Evolutionary conservation across 2,113 vertebrate genomes (phyloP), one percentile per base, ranked within the genome.

Genomic region (Acinonyx jubatus): DNA sequence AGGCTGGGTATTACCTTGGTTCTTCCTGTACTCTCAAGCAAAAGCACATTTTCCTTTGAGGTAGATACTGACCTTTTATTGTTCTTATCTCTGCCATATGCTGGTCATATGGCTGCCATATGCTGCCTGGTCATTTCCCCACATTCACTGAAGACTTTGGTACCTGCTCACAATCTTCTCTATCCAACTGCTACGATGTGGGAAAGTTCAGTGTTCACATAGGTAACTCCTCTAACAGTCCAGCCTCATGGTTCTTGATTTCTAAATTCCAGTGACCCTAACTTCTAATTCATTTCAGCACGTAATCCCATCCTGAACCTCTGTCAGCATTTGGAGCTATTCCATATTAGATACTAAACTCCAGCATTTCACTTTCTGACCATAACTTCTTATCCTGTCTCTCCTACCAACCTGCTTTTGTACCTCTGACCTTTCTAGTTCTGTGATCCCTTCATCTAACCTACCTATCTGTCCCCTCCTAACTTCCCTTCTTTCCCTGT

Each of bases 341-440:
- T 90, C 48, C 12, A 50, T 36, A 66, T 80, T 68, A 85, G 18
- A 63, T 31, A 76, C 10, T 90, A 83, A 95, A 93, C 7, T 86
- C 74, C 45, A 90, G 23, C 10, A 86, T 38, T 29, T 66, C 57
- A 76, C 86, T 91, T 91, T 97, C 86, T 91, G 63, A 96, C 50
- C 8, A 81, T 7, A 92, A 73, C 23, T 38, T 94, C 31, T 79
- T 78, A 83, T n/a, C 19, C 8, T 79, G 1, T 68, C 14, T 91
- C 69, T 89, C 71, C 71, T 91, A 80, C 21, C 45, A 89, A 71
- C 29, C 27, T 91, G 31, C 63, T 91, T 69, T 68, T 71, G 86
- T 63, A 66, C 31, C 13, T 66, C 65, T 93, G 9, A 76, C 19
- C 88, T 95, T 19, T 94, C 86, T 19, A 83, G 31, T 65, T 45